phyloP scores from a whole-genome alignment of 2,797 vertebrate species.

The Gallinago stenura region DNA sequence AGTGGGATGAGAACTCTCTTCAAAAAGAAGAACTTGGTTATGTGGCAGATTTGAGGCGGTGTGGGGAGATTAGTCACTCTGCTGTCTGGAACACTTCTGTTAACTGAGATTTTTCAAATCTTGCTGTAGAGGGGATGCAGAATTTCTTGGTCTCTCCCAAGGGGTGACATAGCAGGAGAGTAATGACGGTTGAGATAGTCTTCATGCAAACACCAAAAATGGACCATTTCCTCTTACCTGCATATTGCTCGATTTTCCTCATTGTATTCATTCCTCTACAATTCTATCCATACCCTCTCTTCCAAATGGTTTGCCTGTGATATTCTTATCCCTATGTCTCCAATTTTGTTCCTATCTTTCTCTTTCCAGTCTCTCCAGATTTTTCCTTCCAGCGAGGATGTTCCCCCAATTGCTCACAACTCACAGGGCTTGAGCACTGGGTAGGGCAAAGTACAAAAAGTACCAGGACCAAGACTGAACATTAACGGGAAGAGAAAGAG shows the following conservation, averaged over 20 bases:
- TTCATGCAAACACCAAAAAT: neutral
- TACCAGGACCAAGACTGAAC: neutral
- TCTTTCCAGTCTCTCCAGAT: neutral
- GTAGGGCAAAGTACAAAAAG: neutral
- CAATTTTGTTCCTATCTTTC: neutral
- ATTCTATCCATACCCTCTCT: neutral
- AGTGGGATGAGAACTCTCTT: neutral
- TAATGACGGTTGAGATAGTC: neutral
- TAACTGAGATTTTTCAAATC: neutral
- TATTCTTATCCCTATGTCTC: neutral
- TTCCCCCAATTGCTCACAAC: neutral
- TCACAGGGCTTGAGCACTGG: neutral
- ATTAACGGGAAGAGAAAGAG: neutral
- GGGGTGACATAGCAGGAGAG: neutral
- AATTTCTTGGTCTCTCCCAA: neutral
- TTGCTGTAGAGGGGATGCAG: neutral
- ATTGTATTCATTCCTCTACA: neutral
- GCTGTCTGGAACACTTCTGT: constrained; percentile 34
- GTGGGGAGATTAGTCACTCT: constrained; percentile 41
- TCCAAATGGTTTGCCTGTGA: neutral
- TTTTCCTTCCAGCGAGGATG: neutral
- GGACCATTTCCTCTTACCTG: neutral
- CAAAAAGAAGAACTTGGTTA: constrained; percentile 27
- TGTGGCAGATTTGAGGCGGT: constrained; percentile 26
- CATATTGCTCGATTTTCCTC: neutral